Evolutionary conservation across 2,797 vertebrate genomes (phyloP).

Genomic region (Epinephelus malabaricus): DNA sequence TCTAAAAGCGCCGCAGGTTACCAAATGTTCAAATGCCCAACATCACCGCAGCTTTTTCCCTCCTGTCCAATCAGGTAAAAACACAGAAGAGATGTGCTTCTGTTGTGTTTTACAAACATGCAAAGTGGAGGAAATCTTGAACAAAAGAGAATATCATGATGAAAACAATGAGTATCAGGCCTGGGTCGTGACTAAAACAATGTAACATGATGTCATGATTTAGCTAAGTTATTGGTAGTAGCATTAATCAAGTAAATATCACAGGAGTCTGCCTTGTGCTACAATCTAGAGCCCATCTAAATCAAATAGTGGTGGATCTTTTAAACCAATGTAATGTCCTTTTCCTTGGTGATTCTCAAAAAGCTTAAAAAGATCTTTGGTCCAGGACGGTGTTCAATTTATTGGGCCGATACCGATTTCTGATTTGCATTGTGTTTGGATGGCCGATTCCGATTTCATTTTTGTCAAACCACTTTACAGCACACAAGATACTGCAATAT

Average conservation of each 20-base stretch:
- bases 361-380: background rate
- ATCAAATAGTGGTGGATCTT: background rate
- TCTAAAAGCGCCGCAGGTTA: background rate
- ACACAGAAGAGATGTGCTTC: background rate
- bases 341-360: background rate
- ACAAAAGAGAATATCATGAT: background rate
- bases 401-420: no score
- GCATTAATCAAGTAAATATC: background rate
- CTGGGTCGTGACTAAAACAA: background rate
- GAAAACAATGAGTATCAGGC: background rate
- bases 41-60: background rate
- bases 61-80: background rate
- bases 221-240: background rate
- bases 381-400: background rate
- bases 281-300: background rate
- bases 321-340: background rate
- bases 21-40: slow-evolving; percentile 4
- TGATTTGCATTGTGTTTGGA: no score
- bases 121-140: background rate
- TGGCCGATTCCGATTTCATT: no score
- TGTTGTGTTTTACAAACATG: background rate
- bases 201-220: background rate
- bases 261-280: background rate
- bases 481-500: no score
- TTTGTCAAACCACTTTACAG: no score